Evolutionary conservation across 1,140 invertebrate genomes (phyloP).

Genomic region (Drosophila cardini): DNA sequence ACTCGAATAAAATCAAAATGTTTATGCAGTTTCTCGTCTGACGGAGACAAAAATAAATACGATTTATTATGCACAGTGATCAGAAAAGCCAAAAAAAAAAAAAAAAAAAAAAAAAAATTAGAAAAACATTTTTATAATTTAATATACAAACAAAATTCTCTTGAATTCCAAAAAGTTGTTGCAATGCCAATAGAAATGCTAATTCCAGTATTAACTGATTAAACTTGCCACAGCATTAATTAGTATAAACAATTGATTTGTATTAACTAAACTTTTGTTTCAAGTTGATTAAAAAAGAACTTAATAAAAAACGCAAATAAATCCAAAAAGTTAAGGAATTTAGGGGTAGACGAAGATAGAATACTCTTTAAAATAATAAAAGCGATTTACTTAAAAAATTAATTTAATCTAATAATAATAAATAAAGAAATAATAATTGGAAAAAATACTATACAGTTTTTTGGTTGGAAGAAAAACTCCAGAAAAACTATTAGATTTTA

Average conservation of each 20-base stretch:
- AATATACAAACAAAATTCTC: not conserved
- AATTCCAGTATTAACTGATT: constrained; percentile 1
- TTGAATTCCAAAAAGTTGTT: constrained; percentile 8
- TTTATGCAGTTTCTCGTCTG: constrained; percentile 57
- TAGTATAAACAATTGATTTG: constrained; percentile 5
- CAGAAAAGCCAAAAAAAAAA: constrained; percentile 33
- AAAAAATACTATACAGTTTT: too few species aligned
- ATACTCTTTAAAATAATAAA: not conserved
- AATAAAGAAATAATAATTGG: too few species aligned
- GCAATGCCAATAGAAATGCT: not conserved
- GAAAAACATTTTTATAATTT: constrained; percentile 26
- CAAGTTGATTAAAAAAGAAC: not conserved
- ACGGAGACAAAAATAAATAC: constrained; percentile 64
- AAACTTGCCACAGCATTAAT: not conserved
- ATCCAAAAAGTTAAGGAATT: not conserved
- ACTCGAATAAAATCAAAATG: constrained; percentile 67
- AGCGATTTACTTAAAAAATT: not conserved
- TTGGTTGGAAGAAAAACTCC: too few species aligned
- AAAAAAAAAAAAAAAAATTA: constrained; percentile 28
- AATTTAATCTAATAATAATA: not conserved
- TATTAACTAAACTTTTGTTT: not conserved
- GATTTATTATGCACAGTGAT: constrained; percentile 46
- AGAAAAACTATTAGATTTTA: too few species aligned
- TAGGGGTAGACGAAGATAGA: not conserved
- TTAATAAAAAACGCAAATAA: not conserved